Evolutionary conservation across 2,113 vertebrate genomes (phyloP), one percentile per base, ranked within the genome.

Genomic region (Amblyornis subalaris): DNA sequence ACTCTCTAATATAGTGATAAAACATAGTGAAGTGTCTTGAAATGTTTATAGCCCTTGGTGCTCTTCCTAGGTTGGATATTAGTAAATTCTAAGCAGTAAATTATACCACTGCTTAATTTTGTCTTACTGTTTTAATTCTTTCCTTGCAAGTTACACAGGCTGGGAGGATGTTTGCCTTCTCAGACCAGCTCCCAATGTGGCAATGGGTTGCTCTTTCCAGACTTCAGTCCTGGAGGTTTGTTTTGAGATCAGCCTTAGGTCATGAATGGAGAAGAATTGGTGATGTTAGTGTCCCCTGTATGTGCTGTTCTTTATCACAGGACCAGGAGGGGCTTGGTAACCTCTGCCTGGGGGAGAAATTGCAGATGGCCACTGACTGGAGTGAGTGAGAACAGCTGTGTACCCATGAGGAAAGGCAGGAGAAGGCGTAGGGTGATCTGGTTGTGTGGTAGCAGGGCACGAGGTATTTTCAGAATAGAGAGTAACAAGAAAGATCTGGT

Each of bases 11-110:
- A 88, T 12, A 72, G 94, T 62, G 92, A 94, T 97, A 97, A 97
- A 97, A 88, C 94, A 95, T 71, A 69, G 87, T 85, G 87, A 82
- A 90, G 51, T 87, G 55, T 85, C 85, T 91, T 85, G 93, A 96
- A 94, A 88, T 96, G 93, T 97, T 97, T 97, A 97, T 95, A 67
- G 95, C 80, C 90, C 50, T 92, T 60, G 81, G 70, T 96, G 73
- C 54, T 76, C 85, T 91, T 94, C 74, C 92, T 93, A 65, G 74
- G 79, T 80, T 95, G 80, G 64, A 44, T 96, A 92, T 97, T 97
- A 97, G 94, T 96, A 95, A 96, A 95, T 95, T 90, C 73, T 86
- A 80, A 88, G 77, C 76, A 57, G 84, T 94, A 92, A 95, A 95
- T 95, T 95, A 94, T 55, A 54, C 62, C 19, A 12, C 47, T 88